Conservation (phyloP, 2,113 vertebrate species). For the Gasterosteus nipponicus region DNA sequence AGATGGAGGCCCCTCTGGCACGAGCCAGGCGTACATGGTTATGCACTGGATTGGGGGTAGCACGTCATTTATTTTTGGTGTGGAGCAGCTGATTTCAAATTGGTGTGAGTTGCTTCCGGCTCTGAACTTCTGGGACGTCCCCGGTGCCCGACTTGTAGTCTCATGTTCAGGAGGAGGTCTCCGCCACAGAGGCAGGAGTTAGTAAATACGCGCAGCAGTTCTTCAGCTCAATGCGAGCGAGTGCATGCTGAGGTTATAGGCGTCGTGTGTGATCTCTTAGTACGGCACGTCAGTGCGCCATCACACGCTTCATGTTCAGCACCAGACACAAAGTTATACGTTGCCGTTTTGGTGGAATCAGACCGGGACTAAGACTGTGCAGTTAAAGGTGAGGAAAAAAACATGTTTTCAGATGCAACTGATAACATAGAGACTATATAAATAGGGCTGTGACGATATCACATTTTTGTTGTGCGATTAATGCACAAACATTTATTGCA, state of each 20-base stretch:
- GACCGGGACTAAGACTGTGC: conserved; percentile 23
- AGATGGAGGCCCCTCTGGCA: neutral
- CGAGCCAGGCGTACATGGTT: neutral
- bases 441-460: too few relatives aligned
- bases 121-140: neutral
- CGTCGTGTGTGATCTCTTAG: neutral
- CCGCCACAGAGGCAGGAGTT: neutral
- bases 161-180: neutral
- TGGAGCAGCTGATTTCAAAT: neutral
- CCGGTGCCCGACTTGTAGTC: neutral
- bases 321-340: neutral
- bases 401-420: conserved; percentile 21
- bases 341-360: neutral
- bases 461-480: too few relatives aligned
- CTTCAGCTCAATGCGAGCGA: neutral
- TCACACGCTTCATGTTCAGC: neutral
- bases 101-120: too few relatives aligned
- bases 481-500: too few relatives aligned
- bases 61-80: neutral
- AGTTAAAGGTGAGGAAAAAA: conserved; percentile 27
- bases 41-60: neutral
- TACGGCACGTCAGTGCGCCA: too few relatives aligned
- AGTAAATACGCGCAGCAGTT: neutral
- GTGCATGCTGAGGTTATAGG: neutral
- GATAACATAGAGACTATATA: conserved; percentile 5